Evolutionary conservation across 2,797 vertebrate species (phyloP), one percentile per base, ranked within the genome.

Genomic region (Acipenser oxyrinchus): DNA sequence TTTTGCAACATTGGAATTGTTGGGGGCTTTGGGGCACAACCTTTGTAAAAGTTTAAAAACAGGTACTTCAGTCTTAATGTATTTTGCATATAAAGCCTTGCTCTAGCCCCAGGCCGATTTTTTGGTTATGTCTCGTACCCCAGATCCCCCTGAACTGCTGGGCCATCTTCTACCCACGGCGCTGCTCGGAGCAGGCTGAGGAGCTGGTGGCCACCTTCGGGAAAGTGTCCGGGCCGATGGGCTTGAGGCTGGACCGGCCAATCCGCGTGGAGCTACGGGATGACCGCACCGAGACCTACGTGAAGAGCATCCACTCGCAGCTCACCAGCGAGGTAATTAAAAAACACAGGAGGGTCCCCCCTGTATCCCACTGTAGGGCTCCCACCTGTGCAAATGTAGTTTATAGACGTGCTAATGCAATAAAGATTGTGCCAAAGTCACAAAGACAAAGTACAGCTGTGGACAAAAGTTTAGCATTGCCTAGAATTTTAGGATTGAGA

Each of bases 91-190:
- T 23, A 23, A 23, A 23, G 1, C 23, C 23, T 23, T 23, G 23
- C 23, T 23, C 23, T 23, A 1, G 3, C 23, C 23, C 23, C 23
- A 23, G 3, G 23, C 23, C 23, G 65, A 50, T 13, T 18, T 8
- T 71, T 6, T 18, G 15, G 7, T 23, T 7, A 70, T 67, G 11
- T 23, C 60, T 7, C 8, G 6, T 61, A 65, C 69, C 49, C 64
- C 75, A 99, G 96, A 69, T 97, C 7, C 79, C 90, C 61, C 49
- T 98, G 70, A 86, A 82, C 65, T 89, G 82, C 75, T 99, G 96
- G 96, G 82, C 89, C 48, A 74, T 99, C 57, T 85, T 98, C 73
- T 98, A 93, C 77, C 92, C 96, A 1, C 89, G 84, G 10, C 84
- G 88, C 64, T 87, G 89, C 62, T 79, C 86, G 5, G 76, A 89